Evolutionary conservation across 2,797 vertebrate species (phyloP).

Genomic region (Tragelaphus oryx): DNA sequence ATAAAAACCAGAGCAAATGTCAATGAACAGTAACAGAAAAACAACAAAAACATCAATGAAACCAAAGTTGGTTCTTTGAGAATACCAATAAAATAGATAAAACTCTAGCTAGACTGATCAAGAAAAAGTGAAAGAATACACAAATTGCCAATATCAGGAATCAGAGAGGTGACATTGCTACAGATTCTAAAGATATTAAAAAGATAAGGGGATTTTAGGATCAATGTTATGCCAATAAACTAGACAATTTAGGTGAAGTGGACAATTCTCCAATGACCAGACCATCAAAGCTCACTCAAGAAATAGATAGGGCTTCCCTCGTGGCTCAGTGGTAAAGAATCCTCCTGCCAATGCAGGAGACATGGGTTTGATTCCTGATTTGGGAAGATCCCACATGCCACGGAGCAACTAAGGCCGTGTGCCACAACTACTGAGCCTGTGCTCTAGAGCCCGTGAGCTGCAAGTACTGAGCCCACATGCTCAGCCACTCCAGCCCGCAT

Average conservation of each 20-base stretch:
- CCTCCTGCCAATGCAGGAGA: background rate
- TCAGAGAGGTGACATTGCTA: background rate
- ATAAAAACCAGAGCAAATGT: background rate
- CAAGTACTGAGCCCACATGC: fast-evolving
- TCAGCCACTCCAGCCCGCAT: fast-evolving
- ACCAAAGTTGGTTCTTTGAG: background rate
- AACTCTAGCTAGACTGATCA: background rate
- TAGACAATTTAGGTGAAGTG: background rate
- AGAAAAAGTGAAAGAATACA: background rate
- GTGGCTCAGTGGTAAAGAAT: background rate
- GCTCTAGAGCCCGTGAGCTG: background rate
- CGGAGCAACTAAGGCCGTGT: fast-evolving
- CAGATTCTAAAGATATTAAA: background rate
- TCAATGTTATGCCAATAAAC: background rate
- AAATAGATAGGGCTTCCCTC: background rate
- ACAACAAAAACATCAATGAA: background rate
- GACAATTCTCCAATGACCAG: background rate
- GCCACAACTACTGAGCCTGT: background rate
- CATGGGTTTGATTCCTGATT: background rate
- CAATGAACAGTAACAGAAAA: background rate
- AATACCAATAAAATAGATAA: background rate
- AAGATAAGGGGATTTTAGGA: background rate
- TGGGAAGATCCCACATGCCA: background rate
- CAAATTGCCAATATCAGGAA: background rate
- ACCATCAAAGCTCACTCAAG: background rate